Evolutionary conservation across 2,888 invertebrate species (phyloP).

Genomic region (Platynereis dumerilii): DNA sequence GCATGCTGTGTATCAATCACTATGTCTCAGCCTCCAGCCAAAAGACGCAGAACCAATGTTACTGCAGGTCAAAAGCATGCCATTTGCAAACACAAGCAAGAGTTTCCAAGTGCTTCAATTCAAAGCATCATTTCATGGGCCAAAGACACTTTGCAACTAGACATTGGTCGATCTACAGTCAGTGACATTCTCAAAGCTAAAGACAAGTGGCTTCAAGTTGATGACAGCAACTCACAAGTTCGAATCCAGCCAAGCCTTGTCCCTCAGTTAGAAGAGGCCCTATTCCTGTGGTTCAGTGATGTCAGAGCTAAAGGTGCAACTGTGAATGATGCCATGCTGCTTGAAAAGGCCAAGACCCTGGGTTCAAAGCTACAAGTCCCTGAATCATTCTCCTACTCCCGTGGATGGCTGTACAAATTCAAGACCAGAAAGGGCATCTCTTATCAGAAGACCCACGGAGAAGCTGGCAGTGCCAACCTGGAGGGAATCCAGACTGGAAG

Average conservation of each 20-base stretch:
- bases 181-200: not conserved
- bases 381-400: conserved; percentile 3
- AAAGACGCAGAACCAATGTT: not conserved
- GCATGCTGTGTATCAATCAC: no score
- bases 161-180: conserved; percentile 1
- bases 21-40: not conserved
- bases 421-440: conserved; percentile 2
- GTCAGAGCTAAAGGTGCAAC: not conserved
- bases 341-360: conserved; percentile 7
- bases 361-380: not conserved
- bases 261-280: conserved; percentile 11
- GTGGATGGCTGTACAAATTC: conserved; percentile 1
- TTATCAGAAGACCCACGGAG: not conserved
- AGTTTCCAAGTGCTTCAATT: not conserved
- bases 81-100: not conserved
- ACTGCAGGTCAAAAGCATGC: not conserved
- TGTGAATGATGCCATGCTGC: conserved; percentile 10
- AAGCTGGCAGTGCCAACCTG: not conserved
- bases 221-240: no score
- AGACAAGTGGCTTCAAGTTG: not conserved
- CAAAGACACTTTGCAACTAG: not conserved
- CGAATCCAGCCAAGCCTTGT: no score
- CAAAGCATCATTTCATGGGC: not conserved
- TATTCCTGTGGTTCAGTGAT: conserved; percentile 6
- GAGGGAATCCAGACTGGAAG: not conserved